These are phyloP conservation scores for Cygnus atratus DNA, from an alignment of 2,113 vertebrate species.

Conservation along the genomic window DNA sequence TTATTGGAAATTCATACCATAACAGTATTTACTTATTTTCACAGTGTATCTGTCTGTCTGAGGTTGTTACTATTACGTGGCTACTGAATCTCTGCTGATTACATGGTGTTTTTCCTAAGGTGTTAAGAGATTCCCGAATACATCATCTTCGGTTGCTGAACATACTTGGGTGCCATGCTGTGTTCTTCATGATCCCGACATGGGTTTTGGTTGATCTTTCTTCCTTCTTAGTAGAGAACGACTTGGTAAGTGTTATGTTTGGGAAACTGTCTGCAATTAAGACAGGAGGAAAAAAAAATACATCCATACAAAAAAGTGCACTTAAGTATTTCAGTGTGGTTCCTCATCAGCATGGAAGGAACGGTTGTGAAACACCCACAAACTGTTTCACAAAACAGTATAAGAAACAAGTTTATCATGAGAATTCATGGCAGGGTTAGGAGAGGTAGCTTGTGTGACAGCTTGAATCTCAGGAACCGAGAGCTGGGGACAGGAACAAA, in stretches of 20 bases:
- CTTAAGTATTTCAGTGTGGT: neutral
- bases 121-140: conserved; percentile 89
- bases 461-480: accelerated
- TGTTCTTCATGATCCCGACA: conserved; percentile 97
- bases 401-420: accelerated
- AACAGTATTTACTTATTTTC: neutral
- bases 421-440: accelerated
- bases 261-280: neutral
- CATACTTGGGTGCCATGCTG: conserved; percentile 91
- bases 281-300: neutral
- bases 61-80: neutral
- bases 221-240: conserved; percentile 90
- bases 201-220: conserved; percentile 97
- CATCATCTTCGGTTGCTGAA: conserved; percentile 94
- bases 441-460: neutral
- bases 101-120: conserved; percentile 67
- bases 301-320: accelerated
- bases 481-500: neutral
- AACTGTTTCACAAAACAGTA: neutral
- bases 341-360: neutral
- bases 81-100: neutral
- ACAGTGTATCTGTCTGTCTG: neutral
- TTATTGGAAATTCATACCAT: accelerated
- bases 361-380: conserved; percentile 12
- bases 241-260: conserved; percentile 83